phyloP scores from a whole-genome alignment of 2,113 vertebrate genomes.

The Arothron firmamentum region DNA sequence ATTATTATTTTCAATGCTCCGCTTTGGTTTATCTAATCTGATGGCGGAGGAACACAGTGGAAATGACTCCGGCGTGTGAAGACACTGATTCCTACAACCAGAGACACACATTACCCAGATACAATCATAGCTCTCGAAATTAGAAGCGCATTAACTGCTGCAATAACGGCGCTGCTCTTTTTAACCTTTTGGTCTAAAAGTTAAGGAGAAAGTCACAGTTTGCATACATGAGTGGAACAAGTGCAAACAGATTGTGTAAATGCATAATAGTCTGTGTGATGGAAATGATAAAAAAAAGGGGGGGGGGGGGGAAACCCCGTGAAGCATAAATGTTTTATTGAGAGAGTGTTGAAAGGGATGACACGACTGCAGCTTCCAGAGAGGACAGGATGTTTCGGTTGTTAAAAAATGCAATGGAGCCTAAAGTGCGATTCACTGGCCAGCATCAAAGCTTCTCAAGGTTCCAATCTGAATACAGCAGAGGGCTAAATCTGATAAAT shows the following conservation, averaged over 20 bases:
- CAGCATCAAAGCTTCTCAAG: constrained; percentile 34
- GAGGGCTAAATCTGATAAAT: constrained; percentile 23
- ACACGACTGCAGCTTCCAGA: constrained; percentile 13
- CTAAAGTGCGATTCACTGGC: constrained; percentile 13
- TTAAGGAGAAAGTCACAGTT: not conserved
- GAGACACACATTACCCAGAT: constrained; percentile 3
- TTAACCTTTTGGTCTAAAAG: too few relatives aligned
- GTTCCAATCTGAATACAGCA: constrained; percentile 27
- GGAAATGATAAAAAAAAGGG: constrained; percentile 38
- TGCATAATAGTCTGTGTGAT: constrained; percentile 24
- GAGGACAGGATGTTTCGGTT: constrained; percentile 13
- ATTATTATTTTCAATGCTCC: constrained; percentile 45
- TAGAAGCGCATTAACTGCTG: constrained; percentile 6
- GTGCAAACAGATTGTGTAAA: not conserved
- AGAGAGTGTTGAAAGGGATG: constrained; percentile 43
- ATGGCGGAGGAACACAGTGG: constrained; percentile 12
- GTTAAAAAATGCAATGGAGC: constrained; percentile 35
- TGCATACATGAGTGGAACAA: not conserved
- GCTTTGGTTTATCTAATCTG: constrained; percentile 22
- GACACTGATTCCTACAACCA: constrained; percentile 1
- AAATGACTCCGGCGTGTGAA: not conserved
- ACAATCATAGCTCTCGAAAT: not conserved
- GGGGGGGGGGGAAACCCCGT: not conserved
- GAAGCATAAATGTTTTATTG: constrained; percentile 52
- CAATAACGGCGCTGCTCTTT: not conserved